These are phyloP conservation scores for Phycodurus eques DNA, from an alignment of 2,113 vertebrate genomes.

Conservation along the genomic window DNA sequence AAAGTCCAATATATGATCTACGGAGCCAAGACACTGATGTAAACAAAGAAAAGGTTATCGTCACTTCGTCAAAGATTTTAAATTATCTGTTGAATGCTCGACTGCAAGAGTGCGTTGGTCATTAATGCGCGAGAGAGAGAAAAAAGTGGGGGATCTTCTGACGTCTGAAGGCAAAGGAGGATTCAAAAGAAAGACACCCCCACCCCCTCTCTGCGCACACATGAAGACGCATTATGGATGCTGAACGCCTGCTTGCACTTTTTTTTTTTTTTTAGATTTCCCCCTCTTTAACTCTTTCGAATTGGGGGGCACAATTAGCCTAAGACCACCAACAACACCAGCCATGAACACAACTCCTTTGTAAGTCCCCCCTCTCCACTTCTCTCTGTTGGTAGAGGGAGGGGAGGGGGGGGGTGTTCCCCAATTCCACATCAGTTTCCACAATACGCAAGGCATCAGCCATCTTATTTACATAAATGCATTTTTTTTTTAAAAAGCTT, in stretches of 20 bases:
- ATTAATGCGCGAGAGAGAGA: constrained; percentile 43
- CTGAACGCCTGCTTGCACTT: constrained; percentile 25
- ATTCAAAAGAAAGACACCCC: constrained; percentile 28
- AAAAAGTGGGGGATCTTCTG: constrained; percentile 26
- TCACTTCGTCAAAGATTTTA: not conserved
- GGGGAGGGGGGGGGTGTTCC: not conserved
- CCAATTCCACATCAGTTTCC: constrained; percentile 22
- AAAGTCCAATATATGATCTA: not conserved
- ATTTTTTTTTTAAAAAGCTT: not conserved
- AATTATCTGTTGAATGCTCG: constrained; percentile 55
- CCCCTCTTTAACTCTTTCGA: not conserved
- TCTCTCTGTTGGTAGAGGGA: not conserved
- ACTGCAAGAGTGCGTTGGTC: constrained; percentile 34
- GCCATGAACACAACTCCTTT: not conserved
- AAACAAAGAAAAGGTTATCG: not conserved
- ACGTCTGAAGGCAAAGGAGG: not conserved
- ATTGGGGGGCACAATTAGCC: not conserved
- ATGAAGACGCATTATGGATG: constrained; percentile 7
- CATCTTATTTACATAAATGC: not conserved
- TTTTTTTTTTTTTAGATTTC: not conserved
- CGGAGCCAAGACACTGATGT: constrained; percentile 46
- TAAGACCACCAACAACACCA: too few relatives aligned
- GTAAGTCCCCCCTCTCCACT: not conserved
- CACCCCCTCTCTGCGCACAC: not conserved
- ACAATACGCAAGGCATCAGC: constrained; percentile 6